Conservation (phyloP, 2,888 invertebrate species). For the Zygaena filipendulae region DNA sequence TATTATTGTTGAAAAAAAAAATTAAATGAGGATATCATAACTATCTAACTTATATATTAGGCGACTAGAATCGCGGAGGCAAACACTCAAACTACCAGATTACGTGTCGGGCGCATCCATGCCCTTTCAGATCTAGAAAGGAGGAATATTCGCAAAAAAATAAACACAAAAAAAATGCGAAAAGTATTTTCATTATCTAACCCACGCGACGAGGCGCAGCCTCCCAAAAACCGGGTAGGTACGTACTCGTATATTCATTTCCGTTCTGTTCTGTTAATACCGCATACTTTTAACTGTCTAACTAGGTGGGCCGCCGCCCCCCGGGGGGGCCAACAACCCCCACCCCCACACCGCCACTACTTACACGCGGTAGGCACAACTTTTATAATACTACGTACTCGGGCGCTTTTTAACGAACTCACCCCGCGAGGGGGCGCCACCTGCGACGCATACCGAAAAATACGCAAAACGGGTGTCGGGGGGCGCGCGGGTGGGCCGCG, state of each 20-base stretch:
- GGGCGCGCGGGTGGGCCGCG: constrained; percentile 27
- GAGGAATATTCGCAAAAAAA: too few species aligned
- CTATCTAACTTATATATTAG: too few species aligned
- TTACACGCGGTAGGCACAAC: constrained; percentile 68
- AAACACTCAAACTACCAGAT: too few species aligned
- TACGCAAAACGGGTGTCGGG: constrained; percentile 50
- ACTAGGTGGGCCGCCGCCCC: constrained; percentile 47
- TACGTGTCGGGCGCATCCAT: too few species aligned
- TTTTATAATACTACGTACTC: constrained; percentile 69
- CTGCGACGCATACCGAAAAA: constrained; percentile 68
- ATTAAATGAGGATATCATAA: too few species aligned
- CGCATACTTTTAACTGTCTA: constrained; percentile 70
- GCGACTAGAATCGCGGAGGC: too few species aligned
- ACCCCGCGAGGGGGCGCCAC: constrained; percentile 48
- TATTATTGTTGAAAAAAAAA: too few species aligned
- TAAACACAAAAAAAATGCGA: constrained; percentile 35
- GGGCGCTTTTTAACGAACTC: constrained; percentile 66
- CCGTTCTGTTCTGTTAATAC: constrained; percentile 68
- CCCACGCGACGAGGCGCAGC: constrained; percentile 50
- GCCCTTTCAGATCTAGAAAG: too few species aligned
- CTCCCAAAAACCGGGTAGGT: constrained; percentile 47
- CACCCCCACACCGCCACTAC: constrained; percentile 48
- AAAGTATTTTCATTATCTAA: constrained; percentile 66
- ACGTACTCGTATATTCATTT: constrained; percentile 67
- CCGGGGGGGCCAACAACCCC: constrained; percentile 21